phyloP scores from a whole-genome alignment of 2,797 vertebrate species.

The Sorex maritimensis region DNA sequence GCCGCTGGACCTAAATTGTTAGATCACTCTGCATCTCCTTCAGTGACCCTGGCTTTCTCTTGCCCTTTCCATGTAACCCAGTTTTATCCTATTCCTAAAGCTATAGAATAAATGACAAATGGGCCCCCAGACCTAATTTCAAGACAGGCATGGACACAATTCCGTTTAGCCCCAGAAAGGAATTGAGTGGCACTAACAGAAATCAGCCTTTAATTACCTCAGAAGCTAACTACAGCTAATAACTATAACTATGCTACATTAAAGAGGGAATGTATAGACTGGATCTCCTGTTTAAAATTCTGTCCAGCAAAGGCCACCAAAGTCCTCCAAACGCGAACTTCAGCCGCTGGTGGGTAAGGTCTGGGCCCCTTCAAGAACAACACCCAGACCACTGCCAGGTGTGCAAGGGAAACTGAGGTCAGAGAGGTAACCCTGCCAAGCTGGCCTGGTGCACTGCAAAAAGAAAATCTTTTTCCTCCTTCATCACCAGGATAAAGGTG shows the following conservation, averaged over 20 bases:
- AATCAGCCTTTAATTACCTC: slow-evolving; percentile 58
- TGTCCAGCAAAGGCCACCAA: background rate
- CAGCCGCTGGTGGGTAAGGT: background rate
- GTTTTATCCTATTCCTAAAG: slow-evolving; percentile 51
- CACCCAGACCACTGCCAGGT: background rate
- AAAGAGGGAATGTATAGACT: background rate
- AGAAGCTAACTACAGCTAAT: slow-evolving; percentile 64
- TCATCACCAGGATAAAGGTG: slow-evolving; percentile 85
- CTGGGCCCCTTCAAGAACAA: background rate
- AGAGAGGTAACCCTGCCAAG: slow-evolving; percentile 68
- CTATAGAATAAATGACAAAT: slow-evolving; percentile 45
- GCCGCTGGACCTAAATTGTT: background rate
- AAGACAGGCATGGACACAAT: slow-evolving; percentile 45
- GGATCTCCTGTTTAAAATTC: slow-evolving; percentile 37
- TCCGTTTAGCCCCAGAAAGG: slow-evolving; percentile 45
- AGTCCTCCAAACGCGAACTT: background rate
- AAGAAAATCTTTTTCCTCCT: slow-evolving; percentile 76
- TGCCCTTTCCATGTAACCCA: background rate
- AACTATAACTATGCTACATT: slow-evolving; percentile 1
- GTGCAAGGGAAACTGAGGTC: slow-evolving; percentile 50
- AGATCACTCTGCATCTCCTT: slow-evolving; percentile 25
- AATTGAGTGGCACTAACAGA: slow-evolving; percentile 54
- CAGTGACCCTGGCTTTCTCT: slow-evolving; percentile 11
- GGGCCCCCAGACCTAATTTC: slow-evolving; percentile 51
- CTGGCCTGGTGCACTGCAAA: slow-evolving; percentile 67